Percentiles rank a stretch among this genome's conserved stretches.
These are phyloP conservation scores for Oxyscelio sp. DNA, from an alignment of 2,888 invertebrate genomes.

Conservation along the genomic window DNA sequence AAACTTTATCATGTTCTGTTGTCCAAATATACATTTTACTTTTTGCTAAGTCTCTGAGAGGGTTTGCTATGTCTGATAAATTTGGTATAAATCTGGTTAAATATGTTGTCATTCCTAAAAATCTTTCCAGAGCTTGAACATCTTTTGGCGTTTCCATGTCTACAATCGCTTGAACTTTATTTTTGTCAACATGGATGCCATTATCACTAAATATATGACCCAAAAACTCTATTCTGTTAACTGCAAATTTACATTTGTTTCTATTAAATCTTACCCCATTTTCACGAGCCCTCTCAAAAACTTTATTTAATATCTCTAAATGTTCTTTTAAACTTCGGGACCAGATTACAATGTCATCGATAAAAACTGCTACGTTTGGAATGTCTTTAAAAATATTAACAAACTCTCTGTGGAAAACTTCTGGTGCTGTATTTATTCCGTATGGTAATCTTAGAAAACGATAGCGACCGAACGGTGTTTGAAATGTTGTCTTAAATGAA, in stretches of 20 bases:
- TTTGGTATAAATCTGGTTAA: slow-evolving; percentile 80
- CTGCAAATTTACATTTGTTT: slow-evolving; percentile 75
- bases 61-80: slow-evolving; percentile 66
- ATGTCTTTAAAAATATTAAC: too few relatives aligned
- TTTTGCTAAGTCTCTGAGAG: slow-evolving; percentile 75
- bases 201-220: slow-evolving; percentile 75
- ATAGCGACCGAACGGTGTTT: slow-evolving; percentile 78
- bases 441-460: too few relatives aligned
- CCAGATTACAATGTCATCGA: too few relatives aligned
- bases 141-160: slow-evolving; percentile 72
- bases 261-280: slow-evolving; percentile 64
- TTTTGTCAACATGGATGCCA: slow-evolving; percentile 71
- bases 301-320: slow-evolving; percentile 18
- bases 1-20: slow-evolving; percentile 53
- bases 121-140: slow-evolving; percentile 74
- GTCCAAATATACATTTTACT: slow-evolving; percentile 69
- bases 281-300: slow-evolving; percentile 61
- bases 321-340: too few relatives aligned
- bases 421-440: too few relatives aligned
- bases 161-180: slow-evolving; percentile 76
- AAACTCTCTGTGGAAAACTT: too few relatives aligned
- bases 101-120: slow-evolving; percentile 80
- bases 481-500: slow-evolving; percentile 79
- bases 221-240: slow-evolving; percentile 76
- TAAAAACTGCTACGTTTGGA: too few relatives aligned